Base-by-base conservation (phyloP, 2,888 invertebrate genomes). In the Pycnomerus fuliginosus region DNA sequence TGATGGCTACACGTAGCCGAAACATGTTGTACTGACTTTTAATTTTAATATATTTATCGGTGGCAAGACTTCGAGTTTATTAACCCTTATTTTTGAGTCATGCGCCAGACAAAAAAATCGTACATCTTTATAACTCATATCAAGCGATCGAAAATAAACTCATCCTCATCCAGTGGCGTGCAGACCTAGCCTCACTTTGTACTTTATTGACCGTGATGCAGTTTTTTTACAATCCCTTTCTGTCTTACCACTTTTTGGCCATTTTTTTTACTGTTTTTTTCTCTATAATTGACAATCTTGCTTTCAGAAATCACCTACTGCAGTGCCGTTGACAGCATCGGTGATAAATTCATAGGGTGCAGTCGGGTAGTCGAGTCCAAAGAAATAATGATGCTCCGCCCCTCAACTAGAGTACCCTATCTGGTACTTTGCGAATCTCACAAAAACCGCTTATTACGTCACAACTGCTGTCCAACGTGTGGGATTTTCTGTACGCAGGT, bases 391-490 rank as follows among this genome's bases (percentile, higher is more conserved):
- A 73, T 89, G 64, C 65, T 83, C 22, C 76, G 89, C 12, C 83
- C 87, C 3, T 87, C 88, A 15, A 79, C 80, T 2, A 75, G 85
- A 28, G 82, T 90, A 34, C 90, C 91, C 5, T 93, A 85, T 70
- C 79, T 87, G 67, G 80, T 89, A 11, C 76, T 89, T 14, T 95
- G 95, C 68, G 79, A 80, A 32, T 79, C 84, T 58, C 95, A 95
- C 70, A 78, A 82, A 45, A 81, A 84, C 57, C 80, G 91, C 44
- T 73, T 94, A 45, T 73, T 80, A 8, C 73, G 80, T 22, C 95
- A 95, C 71, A 90, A 92, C 70, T 92, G 92, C 69, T 95, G 94
- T 65, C 88, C 93, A 0, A 84, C 85, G 1, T 95, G 95, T 72
- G 90, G 94, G 3, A 74, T 90, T 35, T 95, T 91, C 70, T 94